Percentiles rank a stretch among this genome's conserved stretches.
Conservation (phyloP, 2,797 vertebrate genomes). For the Nyctibius grandis region DNA sequence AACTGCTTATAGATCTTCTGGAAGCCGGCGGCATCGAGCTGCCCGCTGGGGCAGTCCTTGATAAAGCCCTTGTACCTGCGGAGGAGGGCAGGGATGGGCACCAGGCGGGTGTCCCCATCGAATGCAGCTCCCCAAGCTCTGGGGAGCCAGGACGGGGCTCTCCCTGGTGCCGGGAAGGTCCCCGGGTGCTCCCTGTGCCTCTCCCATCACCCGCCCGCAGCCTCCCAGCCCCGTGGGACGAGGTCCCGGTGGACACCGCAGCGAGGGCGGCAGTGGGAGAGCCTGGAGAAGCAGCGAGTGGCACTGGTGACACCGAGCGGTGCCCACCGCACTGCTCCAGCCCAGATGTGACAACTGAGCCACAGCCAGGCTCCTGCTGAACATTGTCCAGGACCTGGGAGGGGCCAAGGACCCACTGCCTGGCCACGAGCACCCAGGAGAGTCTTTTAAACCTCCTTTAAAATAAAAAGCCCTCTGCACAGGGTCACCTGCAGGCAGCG, state of each 20-base stretch:
- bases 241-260: not conserved
- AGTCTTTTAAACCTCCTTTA: not conserved
- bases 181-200: rapidly evolving
- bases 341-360: not conserved
- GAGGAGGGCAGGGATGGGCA: not conserved
- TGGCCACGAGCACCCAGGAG: not conserved
- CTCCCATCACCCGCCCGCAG: not conserved
- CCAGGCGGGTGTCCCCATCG: not conserved
- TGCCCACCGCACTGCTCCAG: not conserved
- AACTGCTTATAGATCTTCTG: constrained; percentile 99
- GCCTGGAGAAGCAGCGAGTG: rapidly evolving
- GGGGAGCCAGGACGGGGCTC: not conserved
- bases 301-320: rapidly evolving
- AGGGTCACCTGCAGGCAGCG: not conserved
- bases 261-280: rapidly evolving
- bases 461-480: not conserved
- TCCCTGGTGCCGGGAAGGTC: not conserved
- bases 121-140: not conserved
- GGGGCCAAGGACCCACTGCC: not conserved
- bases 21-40: constrained; percentile 93
- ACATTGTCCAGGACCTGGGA: not conserved
- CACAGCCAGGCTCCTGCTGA: not conserved
- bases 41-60: constrained; percentile 97
- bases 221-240: not conserved
- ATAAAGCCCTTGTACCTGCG: constrained; percentile 98